Conservation (phyloP, 2,113 vertebrate species). For the Galbula dea region DNA sequence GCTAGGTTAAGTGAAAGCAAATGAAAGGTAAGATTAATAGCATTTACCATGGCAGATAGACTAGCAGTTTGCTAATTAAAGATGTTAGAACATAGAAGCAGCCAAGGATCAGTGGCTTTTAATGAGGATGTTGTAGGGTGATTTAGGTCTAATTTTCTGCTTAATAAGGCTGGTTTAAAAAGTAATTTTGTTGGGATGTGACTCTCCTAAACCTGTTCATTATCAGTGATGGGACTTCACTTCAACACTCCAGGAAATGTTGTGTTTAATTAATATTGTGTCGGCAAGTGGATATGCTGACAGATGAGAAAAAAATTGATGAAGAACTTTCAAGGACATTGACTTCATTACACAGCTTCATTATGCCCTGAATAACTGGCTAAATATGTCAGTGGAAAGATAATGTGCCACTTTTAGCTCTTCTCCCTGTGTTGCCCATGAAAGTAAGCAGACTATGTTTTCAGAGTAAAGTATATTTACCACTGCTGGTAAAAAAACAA, state of each 20-base stretch:
- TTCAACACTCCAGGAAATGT: slow-evolving; percentile 85
- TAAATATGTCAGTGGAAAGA: slow-evolving; percentile 75
- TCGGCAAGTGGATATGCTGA: slow-evolving; percentile 82
- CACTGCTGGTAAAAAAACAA: background rate
- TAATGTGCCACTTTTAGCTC: slow-evolving; percentile 15
- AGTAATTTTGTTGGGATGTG: slow-evolving; percentile 87
- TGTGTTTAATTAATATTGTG: slow-evolving; percentile 88
- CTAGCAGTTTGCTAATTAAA: slow-evolving; percentile 88
- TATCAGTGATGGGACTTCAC: slow-evolving; percentile 85
- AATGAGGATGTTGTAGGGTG: slow-evolving; percentile 90
- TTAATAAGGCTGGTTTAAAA: slow-evolving; percentile 92
- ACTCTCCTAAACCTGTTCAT: slow-evolving; percentile 89
- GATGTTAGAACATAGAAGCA: slow-evolving; percentile 83
- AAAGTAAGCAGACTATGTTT: background rate
- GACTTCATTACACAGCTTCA: slow-evolving; percentile 88
- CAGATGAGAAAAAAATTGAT: slow-evolving; percentile 84
- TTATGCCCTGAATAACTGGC: slow-evolving; percentile 82
- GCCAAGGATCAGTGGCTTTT: slow-evolving; percentile 91
- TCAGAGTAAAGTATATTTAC: background rate
- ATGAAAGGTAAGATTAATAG: slow-evolving; percentile 92
- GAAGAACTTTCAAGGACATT: slow-evolving; percentile 92
- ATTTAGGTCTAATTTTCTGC: slow-evolving; percentile 94
- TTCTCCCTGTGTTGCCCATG: background rate
- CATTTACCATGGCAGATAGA: slow-evolving; percentile 84
- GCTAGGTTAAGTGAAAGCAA: slow-evolving; percentile 67